Conservation (phyloP, 2,888 invertebrate genomes). For the Sinotaia quadrata region DNA sequence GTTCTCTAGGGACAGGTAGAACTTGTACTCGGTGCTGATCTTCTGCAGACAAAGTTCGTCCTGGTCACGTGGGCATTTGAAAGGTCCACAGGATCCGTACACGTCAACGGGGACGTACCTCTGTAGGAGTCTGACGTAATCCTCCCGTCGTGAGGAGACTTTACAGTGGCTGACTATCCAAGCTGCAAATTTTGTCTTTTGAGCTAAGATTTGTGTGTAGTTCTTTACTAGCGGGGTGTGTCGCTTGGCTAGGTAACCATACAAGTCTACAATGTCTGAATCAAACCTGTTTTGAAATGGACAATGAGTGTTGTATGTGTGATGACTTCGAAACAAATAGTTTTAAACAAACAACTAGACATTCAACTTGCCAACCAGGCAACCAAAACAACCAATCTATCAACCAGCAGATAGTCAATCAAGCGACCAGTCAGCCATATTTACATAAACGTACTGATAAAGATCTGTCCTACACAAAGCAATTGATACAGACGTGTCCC, state of each 20-base stretch:
- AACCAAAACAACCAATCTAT: too few species aligned
- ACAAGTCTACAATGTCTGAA: background rate
- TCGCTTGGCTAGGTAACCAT: background rate
- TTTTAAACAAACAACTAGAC: too few species aligned
- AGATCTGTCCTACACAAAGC: too few species aligned
- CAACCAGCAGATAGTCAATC: too few species aligned
- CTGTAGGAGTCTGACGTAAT: constrained; percentile 24
- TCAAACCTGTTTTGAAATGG: too few species aligned
- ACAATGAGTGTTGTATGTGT: too few species aligned
- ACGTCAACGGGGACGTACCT: constrained; percentile 21
- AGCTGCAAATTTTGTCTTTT: constrained; percentile 17
- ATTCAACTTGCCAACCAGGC: too few species aligned
- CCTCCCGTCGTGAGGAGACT: constrained; percentile 10
- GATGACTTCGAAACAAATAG: too few species aligned
- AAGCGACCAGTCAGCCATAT: too few species aligned
- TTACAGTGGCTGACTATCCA: constrained; percentile 25
- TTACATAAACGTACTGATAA: too few species aligned
- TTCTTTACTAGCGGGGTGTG: background rate
- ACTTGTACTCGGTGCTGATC: constrained; percentile 30
- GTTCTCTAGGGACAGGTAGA: constrained; percentile 28
- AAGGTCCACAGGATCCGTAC: constrained; percentile 12
- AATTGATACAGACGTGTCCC: too few species aligned
- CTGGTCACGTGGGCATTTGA: constrained; percentile 14
- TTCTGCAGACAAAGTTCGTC: constrained; percentile 24
- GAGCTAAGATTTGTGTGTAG: constrained; percentile 18